These are phyloP conservation scores for Xiphophorus hellerii DNA, from an alignment of 2,113 vertebrate species.

Conservation along the genomic window DNA sequence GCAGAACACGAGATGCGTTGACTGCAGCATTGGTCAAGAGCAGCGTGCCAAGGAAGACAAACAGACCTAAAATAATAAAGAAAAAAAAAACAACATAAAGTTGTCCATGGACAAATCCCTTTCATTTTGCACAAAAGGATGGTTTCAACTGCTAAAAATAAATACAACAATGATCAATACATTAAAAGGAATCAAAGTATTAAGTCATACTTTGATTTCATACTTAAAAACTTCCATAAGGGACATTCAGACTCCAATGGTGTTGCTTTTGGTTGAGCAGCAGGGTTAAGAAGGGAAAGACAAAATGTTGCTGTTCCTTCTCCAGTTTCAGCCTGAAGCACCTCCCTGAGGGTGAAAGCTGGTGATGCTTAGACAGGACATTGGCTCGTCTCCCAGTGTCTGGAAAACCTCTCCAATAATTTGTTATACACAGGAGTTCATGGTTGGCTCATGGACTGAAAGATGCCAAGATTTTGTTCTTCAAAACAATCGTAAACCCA, in stretches of 20 bases:
- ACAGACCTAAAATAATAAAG: constrained; percentile 71
- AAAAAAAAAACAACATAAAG: background rate
- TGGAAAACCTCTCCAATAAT: too few relatives aligned
- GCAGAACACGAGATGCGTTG: constrained; percentile 83
- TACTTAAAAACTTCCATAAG: background rate
- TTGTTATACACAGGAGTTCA: too few relatives aligned
- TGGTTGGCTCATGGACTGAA: too few relatives aligned
- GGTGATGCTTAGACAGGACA: background rate
- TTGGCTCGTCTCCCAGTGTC: background rate
- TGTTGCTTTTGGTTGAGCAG: background rate
- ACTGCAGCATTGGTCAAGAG: constrained; percentile 67
- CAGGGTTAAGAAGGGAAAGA: background rate
- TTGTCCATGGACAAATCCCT: background rate
- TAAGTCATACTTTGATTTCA: background rate
- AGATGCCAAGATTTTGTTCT: too few relatives aligned
- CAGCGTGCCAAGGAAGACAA: constrained; percentile 77
- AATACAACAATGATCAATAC: background rate
- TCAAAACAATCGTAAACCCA: too few relatives aligned
- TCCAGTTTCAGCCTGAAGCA: background rate
- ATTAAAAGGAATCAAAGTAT: background rate
- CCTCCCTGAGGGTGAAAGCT: background rate
- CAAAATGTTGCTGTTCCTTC: background rate
- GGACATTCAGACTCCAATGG: background rate
- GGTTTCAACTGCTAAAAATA: background rate
- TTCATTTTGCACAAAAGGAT: background rate